Conservation (phyloP, 92 coral and sea anemone genomes). For the Paragorgia papillata region DNA sequence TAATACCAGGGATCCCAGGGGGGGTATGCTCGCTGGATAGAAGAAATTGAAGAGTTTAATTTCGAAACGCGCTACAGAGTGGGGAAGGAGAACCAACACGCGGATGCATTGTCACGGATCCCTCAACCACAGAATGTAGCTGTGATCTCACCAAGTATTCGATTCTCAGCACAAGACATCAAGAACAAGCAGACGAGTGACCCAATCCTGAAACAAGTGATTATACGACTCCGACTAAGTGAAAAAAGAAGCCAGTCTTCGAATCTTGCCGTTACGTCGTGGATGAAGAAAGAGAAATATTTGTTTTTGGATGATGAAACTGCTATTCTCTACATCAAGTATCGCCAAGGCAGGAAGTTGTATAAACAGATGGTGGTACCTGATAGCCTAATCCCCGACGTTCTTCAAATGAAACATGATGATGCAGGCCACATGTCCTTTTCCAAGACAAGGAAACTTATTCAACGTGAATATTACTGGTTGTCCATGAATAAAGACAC, state of each 20-base stretch:
- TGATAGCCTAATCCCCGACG: neutral
- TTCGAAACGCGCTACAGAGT: slow-evolving; percentile 35
- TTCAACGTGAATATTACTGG: slow-evolving; percentile 4
- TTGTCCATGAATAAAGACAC: neutral
- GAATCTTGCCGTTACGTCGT: neutral
- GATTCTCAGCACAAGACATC: slow-evolving; percentile 24
- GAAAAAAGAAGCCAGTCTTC: too few relatives aligned
- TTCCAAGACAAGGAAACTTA: neutral
- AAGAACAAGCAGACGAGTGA: slow-evolving; percentile 35
- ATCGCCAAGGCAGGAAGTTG: neutral
- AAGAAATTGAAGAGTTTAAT: slow-evolving; percentile 54
- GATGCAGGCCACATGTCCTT: neutral
- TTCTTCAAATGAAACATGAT: neutral
- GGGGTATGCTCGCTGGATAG: slow-evolving; percentile 51
- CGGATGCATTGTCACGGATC: slow-evolving; percentile 52
- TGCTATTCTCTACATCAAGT: neutral
- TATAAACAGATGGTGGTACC: neutral
- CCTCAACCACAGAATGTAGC: slow-evolving; percentile 17
- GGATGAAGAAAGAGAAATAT: slow-evolving; percentile 10
- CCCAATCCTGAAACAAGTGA: slow-evolving; percentile 35
- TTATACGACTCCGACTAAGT: neutral
- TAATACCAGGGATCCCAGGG: slow-evolving; percentile 59
- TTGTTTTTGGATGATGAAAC: neutral
- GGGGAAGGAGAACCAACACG: slow-evolving; percentile 52
- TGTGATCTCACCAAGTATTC: neutral